Percentiles rank a stretch among this genome's conserved stretches.
phyloP scores from a whole-genome alignment of 2,888 invertebrate species.

The Mythimna lalbum region DNA sequence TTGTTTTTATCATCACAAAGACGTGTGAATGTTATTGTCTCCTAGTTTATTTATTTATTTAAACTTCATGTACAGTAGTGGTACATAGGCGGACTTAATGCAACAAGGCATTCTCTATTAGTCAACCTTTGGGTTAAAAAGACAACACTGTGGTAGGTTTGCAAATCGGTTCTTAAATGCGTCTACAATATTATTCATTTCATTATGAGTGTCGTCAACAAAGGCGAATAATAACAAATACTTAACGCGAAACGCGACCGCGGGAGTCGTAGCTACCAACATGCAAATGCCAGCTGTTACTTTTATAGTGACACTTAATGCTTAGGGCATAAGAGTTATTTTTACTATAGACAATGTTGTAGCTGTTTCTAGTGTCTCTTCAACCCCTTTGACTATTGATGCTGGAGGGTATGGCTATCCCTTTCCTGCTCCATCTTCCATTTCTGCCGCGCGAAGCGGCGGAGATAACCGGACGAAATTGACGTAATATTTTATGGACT shows the following conservation, averaged over 20 bases:
- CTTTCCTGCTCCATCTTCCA: conserved; percentile 60
- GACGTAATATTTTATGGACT: conserved; percentile 59
- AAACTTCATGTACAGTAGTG: too few relatives aligned
- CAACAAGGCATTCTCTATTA: too few relatives aligned
- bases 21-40: conserved; percentile 52
- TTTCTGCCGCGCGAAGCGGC: conserved; percentile 47
- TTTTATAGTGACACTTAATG: conserved; percentile 41
- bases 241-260: conserved; percentile 55
- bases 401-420: conserved; percentile 64
- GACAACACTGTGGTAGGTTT: too few relatives aligned
- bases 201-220: conserved; percentile 58
- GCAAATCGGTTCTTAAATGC: conserved; percentile 46
- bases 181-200: conserved; percentile 56
- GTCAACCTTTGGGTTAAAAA: too few relatives aligned
- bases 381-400: conserved; percentile 61
- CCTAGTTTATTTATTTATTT: conserved; percentile 49
- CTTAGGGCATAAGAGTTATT: conserved; percentile 40
- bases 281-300: conserved; percentile 35
- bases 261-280: conserved; percentile 35
- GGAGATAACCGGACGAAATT: conserved; percentile 52
- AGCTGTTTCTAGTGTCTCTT: conserved; percentile 51
- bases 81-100: too few relatives aligned
- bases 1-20: conserved; percentile 54
- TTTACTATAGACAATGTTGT: conserved; percentile 27
- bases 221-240: conserved; percentile 65